Base-by-base conservation (phyloP, 2,888 invertebrate species). In the Drosophila planitibia region DNA sequence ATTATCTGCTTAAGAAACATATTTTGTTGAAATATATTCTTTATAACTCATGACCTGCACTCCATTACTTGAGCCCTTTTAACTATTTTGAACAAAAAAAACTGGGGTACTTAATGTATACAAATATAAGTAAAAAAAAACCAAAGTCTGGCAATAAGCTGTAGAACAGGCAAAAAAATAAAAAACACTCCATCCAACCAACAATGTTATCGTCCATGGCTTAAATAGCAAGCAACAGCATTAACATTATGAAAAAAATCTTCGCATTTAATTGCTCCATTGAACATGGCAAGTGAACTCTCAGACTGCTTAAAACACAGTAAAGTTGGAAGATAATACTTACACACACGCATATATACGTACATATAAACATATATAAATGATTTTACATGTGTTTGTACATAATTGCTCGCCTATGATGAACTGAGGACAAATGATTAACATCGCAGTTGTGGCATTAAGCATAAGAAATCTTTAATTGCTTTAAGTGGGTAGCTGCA, bases 241-340 rank as follows among this genome's bases (percentile, higher is more conserved):
- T 32, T 19, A 44, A 22, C 7, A 32, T 58, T 16, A 30, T 58
- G 44, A 25, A 16, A 58, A 44, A 44, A 32, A 22, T 44, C 58
- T 32, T 25, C 22, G 22, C 58, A 32, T 44, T 58, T 58, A 58
- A 44, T 32, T 44, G 58, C 58, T 32, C 32, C 44, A 58, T 58
- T 44, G 22, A 44, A 32, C 30, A 41, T 16, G n/a, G 41, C n/a
- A 30, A 41, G 57, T 57, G n/a, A 41, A 22, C 41, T 58, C n/a
- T n/a, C 30, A 12, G n/a, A 30, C 12, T 6, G 28, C 10, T 51
- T 28, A 5, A 51, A n/a, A 6, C 30, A 30, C 5, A 22, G 16
- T 32, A 10, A 22, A 0, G 28, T 55, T 55, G 22, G 16, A 44
- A 44, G 39, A 39, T 39, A 37, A 28, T 6, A 19, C n/a, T 9